Evolutionary conservation across 2,888 invertebrate species (phyloP), one percentile per base, ranked within the genome.

Genomic region (Saturnia japonica): DNA sequence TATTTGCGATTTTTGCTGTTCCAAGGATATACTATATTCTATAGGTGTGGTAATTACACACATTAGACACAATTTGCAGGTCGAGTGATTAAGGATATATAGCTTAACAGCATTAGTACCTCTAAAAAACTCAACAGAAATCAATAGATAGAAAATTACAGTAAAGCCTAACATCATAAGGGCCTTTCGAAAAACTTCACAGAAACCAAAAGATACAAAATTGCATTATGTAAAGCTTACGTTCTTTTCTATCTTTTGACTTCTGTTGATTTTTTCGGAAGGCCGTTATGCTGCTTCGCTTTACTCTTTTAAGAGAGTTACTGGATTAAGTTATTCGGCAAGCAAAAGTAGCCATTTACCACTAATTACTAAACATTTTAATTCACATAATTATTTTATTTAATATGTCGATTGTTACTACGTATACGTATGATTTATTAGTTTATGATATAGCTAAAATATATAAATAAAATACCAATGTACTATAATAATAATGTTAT

Each of bases 401-500:
- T 11, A n/a, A 22, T 22, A 22, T 7, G 54, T 47, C 54, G 1
- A 54, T 54, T 11, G 11, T 22, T 54, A 11, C 22, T n/a, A n/a
- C 8, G 1, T 42, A 42, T 60, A 11, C 7, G 4, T 60, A n/a
- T 54, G 19, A 60, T 28, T n/a, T 60, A 60, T 60, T 28, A 25
- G 14, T 60, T 28, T 60, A 28, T 60, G 28, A 57, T 28, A 60
- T 54, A 54, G 54, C 9, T 54, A n/a, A 54, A 54, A 8, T 54
- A 22, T 22, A 54, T 60, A 60, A 60, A 60, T 25, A 28, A 60
- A 60, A 60, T 60, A 60, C 57, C 57, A 28, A 60, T 28, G 28
- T 60, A 60, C 57, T 60, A 28, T 60, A 60, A 60, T 60, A 60
- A 60, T 60, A 14, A 60, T 54, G 6, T 54, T 54, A 54, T 22